Evolutionary conservation across 2,797 vertebrate genomes (phyloP), one percentile per base, ranked within the genome.

Genomic region (Pteropus rufus): DNA sequence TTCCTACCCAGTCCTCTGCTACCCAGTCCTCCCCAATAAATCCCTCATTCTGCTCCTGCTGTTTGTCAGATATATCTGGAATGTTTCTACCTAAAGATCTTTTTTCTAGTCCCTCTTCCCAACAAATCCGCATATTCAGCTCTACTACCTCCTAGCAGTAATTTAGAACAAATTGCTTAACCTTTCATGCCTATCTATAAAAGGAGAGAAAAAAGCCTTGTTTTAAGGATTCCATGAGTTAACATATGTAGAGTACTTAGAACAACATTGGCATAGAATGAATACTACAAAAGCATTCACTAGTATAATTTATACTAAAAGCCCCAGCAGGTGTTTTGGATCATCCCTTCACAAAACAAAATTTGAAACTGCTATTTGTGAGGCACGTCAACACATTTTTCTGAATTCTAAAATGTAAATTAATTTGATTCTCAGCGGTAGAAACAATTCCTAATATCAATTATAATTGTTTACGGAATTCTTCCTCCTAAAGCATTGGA

Each of bases 371-470:
- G 49, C 44, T 69, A 49, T 81, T 93, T 92, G 36, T 24, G 18
- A 93, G 67, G 49, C 58, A 92, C 16, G 41, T 67, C 29, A 11
- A 34, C 18, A 44, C 19, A 85, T 41, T 94, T 88, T 88, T 82
- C 75, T 91, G 29, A 84, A 95, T 49, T 88, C 12, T 60, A 76
- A 94, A 93, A 46, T 62, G 49, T 26, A 54, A 84, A 90, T 80
- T 94, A 83, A 67, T 69, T 85, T 87, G 52, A 87, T 52, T 75
- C 21, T 79, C 54, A 6, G 14, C 62, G 18, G 21, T 14, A 93
- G 80, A 94, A 97, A 75, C 14, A 76, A 88, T 79, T 92, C 26
- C 56, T 64, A 72, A 81, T 39, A 58, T 54, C 89, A 67, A 89
- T 65, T 75, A 36, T 46, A 64, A 64, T 65, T 90, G 1, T 64